A percentile compares a stretch with the other conserved stretches of the same genome.
These are phyloP conservation scores for Poecilia picta DNA, from an alignment of 2,797 vertebrate species.

Conservation along the genomic window DNA sequence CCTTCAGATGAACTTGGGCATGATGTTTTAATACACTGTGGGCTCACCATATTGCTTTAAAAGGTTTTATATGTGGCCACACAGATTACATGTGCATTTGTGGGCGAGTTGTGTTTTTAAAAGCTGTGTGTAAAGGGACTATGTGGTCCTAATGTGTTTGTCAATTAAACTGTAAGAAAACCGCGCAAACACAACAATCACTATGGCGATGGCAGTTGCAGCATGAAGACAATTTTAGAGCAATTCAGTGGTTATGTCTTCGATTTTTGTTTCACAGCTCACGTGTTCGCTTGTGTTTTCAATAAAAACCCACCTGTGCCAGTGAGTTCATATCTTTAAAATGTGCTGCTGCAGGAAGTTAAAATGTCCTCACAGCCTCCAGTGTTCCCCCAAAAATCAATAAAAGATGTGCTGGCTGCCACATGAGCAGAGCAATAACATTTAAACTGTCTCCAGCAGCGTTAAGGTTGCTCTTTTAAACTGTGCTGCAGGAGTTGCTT, in stretches of 20 bases:
- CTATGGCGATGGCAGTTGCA: not conserved
- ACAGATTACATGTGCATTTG: conserved; percentile 15
- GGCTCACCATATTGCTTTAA: conserved; percentile 7
- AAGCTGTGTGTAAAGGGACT: conserved; percentile 7
- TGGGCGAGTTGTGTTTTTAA: not conserved
- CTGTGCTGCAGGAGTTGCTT: conserved; percentile 10
- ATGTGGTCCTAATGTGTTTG: not conserved
- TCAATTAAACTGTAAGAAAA: not conserved
- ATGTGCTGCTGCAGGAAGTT: conserved; percentile 21
- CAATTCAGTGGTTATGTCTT: not conserved
- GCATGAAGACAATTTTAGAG: not conserved
- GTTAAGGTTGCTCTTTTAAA: conserved; percentile 26
- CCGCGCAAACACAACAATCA: not conserved
- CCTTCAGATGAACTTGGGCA: conserved; percentile 8
- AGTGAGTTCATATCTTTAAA: not conserved
- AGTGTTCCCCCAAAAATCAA: conserved; percentile 36
- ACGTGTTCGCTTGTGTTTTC: not conserved
- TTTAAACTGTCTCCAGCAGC: conserved; percentile 26
- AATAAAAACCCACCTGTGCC: not conserved
- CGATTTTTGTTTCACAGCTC: not conserved
- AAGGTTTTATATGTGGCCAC: conserved; percentile 1
- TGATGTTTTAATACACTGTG: conserved; percentile 8
- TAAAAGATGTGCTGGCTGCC: conserved; percentile 18
- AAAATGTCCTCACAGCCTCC: conserved; percentile 31
- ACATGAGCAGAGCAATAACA: conserved; percentile 20